phyloP scores from a whole-genome alignment of 2,797 vertebrate genomes.

The Lacerta agilis region DNA sequence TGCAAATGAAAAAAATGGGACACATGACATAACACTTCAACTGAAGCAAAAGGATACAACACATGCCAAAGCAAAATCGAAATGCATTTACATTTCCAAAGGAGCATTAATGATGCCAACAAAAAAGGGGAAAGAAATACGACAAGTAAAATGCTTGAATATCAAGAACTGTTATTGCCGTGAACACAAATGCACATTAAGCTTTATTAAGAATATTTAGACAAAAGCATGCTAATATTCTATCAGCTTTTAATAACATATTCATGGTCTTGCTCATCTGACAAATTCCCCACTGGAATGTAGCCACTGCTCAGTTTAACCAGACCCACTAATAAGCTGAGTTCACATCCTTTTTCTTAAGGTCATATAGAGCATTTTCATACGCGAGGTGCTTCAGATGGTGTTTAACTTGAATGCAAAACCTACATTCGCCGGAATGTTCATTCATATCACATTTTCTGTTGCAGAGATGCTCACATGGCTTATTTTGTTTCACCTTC shows the following conservation, averaged over 20 bases:
- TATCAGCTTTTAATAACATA: background rate
- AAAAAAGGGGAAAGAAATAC: constrained; percentile 50
- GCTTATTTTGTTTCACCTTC: too few relatives aligned
- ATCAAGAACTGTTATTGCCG: constrained; percentile 79
- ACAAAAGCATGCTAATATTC: constrained; percentile 44
- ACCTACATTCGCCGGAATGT: background rate
- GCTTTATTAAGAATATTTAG: constrained; percentile 59
- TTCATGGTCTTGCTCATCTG: constrained; percentile 36
- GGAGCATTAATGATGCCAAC: constrained; percentile 79
- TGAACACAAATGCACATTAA: constrained; percentile 73
- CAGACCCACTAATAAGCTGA: background rate
- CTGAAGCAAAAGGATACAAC: constrained; percentile 75
- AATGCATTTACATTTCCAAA: constrained; percentile 82
- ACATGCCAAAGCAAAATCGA: constrained; percentile 77
- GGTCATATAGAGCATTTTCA: background rate
- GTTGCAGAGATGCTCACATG: background rate
- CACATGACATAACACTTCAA: constrained; percentile 73
- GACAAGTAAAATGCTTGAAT: constrained; percentile 82
- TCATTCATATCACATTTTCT: background rate
- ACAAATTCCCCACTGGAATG: accelerated
- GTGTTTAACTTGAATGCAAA: background rate
- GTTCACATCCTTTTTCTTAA: background rate
- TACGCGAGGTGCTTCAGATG: background rate
- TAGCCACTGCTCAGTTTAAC: background rate
- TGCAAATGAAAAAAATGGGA: constrained; percentile 78